Evolutionary conservation across 2,797 vertebrate genomes (phyloP).

Genomic region (Bryconaethiops microstoma): DNA sequence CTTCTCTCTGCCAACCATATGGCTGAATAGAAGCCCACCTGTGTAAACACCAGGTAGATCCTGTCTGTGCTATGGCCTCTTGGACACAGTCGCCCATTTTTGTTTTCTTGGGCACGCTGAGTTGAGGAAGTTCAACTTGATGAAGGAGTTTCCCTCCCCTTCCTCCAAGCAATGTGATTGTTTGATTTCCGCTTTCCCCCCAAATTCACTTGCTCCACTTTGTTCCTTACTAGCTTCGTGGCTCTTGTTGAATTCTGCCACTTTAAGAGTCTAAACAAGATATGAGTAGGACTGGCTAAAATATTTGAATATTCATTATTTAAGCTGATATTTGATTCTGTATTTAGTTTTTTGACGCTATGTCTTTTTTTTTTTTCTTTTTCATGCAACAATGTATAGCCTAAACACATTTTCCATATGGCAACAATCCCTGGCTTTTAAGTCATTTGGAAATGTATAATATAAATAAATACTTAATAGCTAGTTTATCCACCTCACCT

Average conservation of each 20-base stretch:
- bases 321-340: too few relatives aligned
- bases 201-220: background rate
- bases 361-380: too few relatives aligned
- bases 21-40: conserved; percentile 60
- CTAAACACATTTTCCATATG: too few relatives aligned
- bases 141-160: conserved; percentile 47
- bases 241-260: background rate
- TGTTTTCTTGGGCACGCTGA: conserved; percentile 53
- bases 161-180: conserved; percentile 41
- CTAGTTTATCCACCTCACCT: too few relatives aligned
- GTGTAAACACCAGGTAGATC: conserved; percentile 64
- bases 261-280: too few relatives aligned
- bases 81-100: conserved; percentile 45
- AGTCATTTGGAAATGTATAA: too few relatives aligned
- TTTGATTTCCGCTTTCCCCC: conserved; percentile 38
- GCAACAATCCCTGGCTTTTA: too few relatives aligned
- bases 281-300: too few relatives aligned
- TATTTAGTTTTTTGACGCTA: too few relatives aligned
- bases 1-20: conserved; percentile 49
- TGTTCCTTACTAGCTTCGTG: conserved; percentile 9
- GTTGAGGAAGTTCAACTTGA: conserved; percentile 50
- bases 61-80: conserved; percentile 53
- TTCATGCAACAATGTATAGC: too few relatives aligned
- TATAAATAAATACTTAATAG: too few relatives aligned
- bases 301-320: too few relatives aligned